These are phyloP conservation scores for Sebastes flavidus DNA, from an alignment of 2,797 vertebrate species.

Conservation along the genomic window DNA sequence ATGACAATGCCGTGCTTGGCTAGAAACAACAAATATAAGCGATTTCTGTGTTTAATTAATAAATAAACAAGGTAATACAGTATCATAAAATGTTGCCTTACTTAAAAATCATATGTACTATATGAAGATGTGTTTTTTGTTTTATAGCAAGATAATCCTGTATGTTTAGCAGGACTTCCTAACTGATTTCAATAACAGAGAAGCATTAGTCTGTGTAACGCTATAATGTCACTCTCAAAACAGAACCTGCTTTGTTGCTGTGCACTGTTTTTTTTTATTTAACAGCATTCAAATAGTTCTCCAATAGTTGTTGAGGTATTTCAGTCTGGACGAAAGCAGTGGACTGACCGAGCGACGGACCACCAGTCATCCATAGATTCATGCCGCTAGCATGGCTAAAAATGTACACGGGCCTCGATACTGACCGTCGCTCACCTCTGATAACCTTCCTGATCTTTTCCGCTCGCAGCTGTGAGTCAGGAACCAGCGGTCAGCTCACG, in stretches of 20 bases:
- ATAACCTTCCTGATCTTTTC: slow-evolving; percentile 9
- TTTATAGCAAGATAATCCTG: neutral
- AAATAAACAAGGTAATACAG: neutral
- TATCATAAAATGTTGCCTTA: neutral
- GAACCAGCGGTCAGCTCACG: neutral
- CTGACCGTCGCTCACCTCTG: neutral
- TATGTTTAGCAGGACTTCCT: neutral
- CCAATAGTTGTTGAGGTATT: neutral
- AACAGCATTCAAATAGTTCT: neutral
- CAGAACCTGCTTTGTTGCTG: neutral
- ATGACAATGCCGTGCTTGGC: neutral
- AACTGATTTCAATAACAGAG: neutral
- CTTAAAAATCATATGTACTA: neutral
- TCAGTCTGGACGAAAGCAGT: neutral
- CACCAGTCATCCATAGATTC: neutral
- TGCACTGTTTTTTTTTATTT: neutral
- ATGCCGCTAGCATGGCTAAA: neutral
- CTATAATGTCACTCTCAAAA: neutral
- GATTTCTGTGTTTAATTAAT: neutral
- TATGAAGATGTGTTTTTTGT: neutral
- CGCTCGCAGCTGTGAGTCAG: neutral
- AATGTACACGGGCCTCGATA: neutral
- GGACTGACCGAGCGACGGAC: neutral
- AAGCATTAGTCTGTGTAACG: neutral
- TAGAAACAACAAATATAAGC: neutral